Percentiles rank a stretch among this genome's conserved stretches.
These are phyloP conservation scores for Chesias legatella DNA, from an alignment of 2,888 invertebrate genomes.

Conservation along the genomic window DNA sequence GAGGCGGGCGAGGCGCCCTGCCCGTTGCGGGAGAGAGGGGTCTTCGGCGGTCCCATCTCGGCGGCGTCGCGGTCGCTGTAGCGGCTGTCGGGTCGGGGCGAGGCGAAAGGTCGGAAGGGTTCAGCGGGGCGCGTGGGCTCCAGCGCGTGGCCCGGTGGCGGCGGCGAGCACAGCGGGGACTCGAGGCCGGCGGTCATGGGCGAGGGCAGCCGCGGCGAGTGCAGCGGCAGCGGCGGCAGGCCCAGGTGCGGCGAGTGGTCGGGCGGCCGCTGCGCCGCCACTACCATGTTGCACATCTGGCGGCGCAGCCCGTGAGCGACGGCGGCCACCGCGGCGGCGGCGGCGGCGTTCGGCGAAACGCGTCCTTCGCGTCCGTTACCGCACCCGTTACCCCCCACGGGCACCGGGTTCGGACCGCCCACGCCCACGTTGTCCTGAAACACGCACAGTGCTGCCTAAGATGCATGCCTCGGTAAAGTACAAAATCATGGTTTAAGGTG, in stretches of 20 bases:
- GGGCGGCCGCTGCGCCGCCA: constrained; percentile 70
- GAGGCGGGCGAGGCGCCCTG: constrained; percentile 68
- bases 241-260: constrained; percentile 75
- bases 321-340: constrained; percentile 91
- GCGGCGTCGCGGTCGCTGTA: constrained; percentile 83
- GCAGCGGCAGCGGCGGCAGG: constrained; percentile 61
- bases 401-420: constrained; percentile 55
- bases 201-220: constrained; percentile 73
- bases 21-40: constrained; percentile 56
- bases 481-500: too few relatives aligned
- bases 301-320: constrained; percentile 92
- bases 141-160: constrained; percentile 83
- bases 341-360: constrained; percentile 83
- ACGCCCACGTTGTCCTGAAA: constrained; percentile 81
- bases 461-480: constrained; percentile 21
- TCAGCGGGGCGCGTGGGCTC: constrained; percentile 79
- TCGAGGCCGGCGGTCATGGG: constrained; percentile 81
- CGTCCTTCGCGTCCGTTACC: constrained; percentile 79
- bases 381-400: constrained; percentile 77
- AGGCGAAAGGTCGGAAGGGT: constrained; percentile 80
- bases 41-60: constrained; percentile 72
- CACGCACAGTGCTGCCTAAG: constrained; percentile 35
- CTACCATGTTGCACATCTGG: constrained; percentile 92
- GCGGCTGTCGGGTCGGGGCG: constrained; percentile 81
- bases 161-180: constrained; percentile 83